These are phyloP conservation scores for Chaunax sp. DNA, from an alignment of 2,797 vertebrate species.

Conservation along the genomic window DNA sequence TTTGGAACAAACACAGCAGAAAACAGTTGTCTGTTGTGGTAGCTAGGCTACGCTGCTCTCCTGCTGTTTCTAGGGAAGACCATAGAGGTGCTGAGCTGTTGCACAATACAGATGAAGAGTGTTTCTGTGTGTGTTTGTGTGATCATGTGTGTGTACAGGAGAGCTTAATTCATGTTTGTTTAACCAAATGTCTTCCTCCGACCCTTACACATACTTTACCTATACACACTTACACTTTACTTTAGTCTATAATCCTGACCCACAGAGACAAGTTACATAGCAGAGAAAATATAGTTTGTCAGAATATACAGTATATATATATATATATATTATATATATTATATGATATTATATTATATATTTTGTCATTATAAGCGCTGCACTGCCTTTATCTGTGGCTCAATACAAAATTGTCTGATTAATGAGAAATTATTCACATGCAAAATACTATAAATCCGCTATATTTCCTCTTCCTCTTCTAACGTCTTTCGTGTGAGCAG, in stretches of 20 bases:
- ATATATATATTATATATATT: no score
- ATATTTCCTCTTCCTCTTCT: conserved; percentile 1
- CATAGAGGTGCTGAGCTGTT: conserved; percentile 55
- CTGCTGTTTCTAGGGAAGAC: conserved; percentile 74
- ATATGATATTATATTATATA: no score
- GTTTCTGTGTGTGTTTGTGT: conserved; percentile 15
- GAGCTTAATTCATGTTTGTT: conserved; percentile 44
- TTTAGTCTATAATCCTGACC: conserved; percentile 9
- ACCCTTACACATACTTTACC: conserved; percentile 20
- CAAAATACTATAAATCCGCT: background rate
- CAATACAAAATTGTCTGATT: background rate
- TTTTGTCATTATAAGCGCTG: no score
- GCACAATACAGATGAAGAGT: conserved; percentile 43
- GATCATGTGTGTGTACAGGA: conserved; percentile 10
- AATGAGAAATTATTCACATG: background rate
- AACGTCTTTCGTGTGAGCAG: conserved; percentile 75
- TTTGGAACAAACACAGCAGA: conserved; percentile 68
- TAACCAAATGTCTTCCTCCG: conserved; percentile 41
- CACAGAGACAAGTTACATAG: conserved; percentile 1
- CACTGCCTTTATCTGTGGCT: background rate
- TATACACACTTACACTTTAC: no score
- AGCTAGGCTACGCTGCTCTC: conserved; percentile 73
- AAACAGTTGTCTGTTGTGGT: conserved; percentile 70
- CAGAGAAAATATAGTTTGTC: background rate
- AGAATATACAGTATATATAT: no score